These are phyloP conservation scores for Pocillopora grandis DNA, from an alignment of 92 coral and sea anemone species.

Conservation along the genomic window DNA sequence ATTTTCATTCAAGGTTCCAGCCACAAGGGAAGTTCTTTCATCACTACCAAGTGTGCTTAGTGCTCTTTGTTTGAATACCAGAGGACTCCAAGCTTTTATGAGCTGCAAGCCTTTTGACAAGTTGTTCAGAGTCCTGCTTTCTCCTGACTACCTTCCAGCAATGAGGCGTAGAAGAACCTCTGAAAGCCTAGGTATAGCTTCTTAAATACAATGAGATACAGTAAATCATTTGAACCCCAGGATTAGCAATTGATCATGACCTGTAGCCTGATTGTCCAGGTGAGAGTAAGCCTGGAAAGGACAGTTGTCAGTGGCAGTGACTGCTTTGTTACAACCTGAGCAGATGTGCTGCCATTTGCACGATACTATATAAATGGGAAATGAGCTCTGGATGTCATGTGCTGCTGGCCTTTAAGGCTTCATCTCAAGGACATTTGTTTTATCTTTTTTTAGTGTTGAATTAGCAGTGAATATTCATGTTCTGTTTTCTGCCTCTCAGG, in stretches of 20 bases:
- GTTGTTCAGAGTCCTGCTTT: constrained; percentile 85
- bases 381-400: no score
- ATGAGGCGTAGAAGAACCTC: constrained; percentile 91
- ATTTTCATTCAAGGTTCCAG: constrained; percentile 69
- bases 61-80: constrained; percentile 88
- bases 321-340: no score
- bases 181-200: constrained; percentile 72
- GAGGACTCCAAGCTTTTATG: constrained; percentile 99
- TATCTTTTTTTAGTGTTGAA: background rate
- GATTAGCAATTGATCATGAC: no score
- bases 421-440: no score
- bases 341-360: no score
- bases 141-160: constrained; percentile 97
- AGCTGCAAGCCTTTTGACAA: constrained; percentile 97
- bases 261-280: no score
- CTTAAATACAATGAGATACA: no score
- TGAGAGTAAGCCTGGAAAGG: no score
- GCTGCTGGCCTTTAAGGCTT: no score
- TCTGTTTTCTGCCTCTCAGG: constrained; percentile 35
- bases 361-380: no score
- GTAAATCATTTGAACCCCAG: no score
- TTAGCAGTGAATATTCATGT: background rate
- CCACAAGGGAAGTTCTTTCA: constrained; percentile 93
- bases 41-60: constrained; percentile 94
- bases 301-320: no score